Evolutionary conservation across 37 sponge, comb jelly and placozoan genomes (phyloP).

Genomic region (Eunapius fragilis): DNA sequence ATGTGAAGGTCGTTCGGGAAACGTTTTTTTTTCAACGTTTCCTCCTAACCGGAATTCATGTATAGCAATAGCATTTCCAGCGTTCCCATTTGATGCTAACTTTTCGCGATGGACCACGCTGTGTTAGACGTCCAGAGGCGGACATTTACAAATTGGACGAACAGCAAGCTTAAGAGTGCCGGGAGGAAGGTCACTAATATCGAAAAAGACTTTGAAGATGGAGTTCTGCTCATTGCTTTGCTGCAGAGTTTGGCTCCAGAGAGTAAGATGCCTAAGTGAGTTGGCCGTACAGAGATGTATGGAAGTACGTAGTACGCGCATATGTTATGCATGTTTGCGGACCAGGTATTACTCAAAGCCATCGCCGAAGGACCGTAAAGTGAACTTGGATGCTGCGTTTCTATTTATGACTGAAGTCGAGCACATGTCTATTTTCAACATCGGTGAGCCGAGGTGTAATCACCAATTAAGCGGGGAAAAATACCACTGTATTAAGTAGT

Average conservation of each 20-base stretch:
- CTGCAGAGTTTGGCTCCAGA: constrained; percentile 72
- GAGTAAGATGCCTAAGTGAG: constrained; percentile 44
- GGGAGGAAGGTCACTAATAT: constrained; percentile 35
- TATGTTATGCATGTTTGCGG: background rate
- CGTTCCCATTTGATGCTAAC: background rate
- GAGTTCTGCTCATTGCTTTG: constrained; percentile 76
- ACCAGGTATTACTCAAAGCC: constrained; percentile 71
- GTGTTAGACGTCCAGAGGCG: constrained; percentile 66
- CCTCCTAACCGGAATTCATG: background rate
- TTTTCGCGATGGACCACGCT: no score
- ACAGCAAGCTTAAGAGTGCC: background rate
- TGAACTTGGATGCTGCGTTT: constrained; percentile 68
- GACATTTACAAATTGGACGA: constrained; percentile 55
- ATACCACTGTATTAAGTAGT: no score
- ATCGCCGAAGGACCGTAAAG: no score
- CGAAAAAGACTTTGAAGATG: constrained; percentile 76
- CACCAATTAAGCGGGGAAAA: no score
- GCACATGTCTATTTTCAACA: constrained; percentile 69
- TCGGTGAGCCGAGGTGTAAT: constrained; percentile 65
- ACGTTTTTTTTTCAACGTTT: background rate
- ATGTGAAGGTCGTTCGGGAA: no score
- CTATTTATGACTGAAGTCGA: constrained; percentile 81
- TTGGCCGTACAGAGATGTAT: background rate
- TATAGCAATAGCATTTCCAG: background rate
- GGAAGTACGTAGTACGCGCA: background rate